Evolutionary conservation across 2,113 vertebrate genomes (phyloP), one percentile per base, ranked within the genome.

Genomic region (Nanger granti): DNA sequence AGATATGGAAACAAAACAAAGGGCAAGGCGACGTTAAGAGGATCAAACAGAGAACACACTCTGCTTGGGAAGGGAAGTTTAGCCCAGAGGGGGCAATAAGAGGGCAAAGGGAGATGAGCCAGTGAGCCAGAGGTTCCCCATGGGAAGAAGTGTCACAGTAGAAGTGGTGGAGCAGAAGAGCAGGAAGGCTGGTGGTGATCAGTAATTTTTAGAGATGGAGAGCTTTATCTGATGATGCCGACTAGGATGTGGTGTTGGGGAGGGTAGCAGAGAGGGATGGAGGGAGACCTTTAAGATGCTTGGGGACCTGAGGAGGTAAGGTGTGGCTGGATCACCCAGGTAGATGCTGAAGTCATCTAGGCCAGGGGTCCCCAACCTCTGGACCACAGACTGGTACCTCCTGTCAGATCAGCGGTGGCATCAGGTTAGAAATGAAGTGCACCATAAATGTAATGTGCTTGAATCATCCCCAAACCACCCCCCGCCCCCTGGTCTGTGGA

Each of bases 101-200:
- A 29, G 85, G 66, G 20, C 44, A 9, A 9, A 52, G 12, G 37
- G 52, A 54, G 24, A 93, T 8, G 41, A 28, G 24, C 62, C 14
- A n/a, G 24, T 4, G 76, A 52, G 52, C 9, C 59, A 34, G 69
- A 69, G n/a, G 4, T 7, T n/a, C 76, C 90, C 31, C 31, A 54
- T 49, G 47, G 4, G 49, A 54, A n/a, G 73, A 52, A 18, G 24
- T 4, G 9, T 7, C 31, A 2, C 3, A 4, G 28, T 1, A 31
- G 31, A 60, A 29, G 11, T 22, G 44, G 83, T 2, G 49, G 57
- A 57, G 17, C 12, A 13, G 54, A n/a, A 52, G 13, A 54, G 41
- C 47, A 18, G 57, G 52, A 62, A 44, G 62, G 31, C 89, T 47
- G 10, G 87, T 20, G 9, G 24, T 17, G 24, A 64, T 5, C 41